Percentiles rank a stretch among this genome's conserved stretches.
Evolutionary conservation across 30 jellyfish, hydroid and myxozoan genomes (phyloP).

Genomic region (Pelagia noctiluca): DNA sequence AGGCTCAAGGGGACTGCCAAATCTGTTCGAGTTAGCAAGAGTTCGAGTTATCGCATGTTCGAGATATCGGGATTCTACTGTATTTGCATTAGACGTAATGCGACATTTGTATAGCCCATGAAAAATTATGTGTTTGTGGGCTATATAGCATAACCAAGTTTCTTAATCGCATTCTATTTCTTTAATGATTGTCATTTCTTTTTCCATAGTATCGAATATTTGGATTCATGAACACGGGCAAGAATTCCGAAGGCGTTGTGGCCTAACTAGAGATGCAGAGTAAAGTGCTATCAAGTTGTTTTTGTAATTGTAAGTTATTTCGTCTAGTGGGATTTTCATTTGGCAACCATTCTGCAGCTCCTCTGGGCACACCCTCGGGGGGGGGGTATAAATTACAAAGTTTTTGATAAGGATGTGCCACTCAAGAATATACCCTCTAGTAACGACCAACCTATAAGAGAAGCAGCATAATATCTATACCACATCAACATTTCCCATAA

Average conservation of each 20-base stretch:
- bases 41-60: neutral
- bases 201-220: constrained; percentile 75
- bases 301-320: too few species aligned
- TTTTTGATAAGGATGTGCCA: too few species aligned
- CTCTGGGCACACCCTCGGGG: too few species aligned
- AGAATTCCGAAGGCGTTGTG: constrained; percentile 88
- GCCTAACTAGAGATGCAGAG: constrained; percentile 48
- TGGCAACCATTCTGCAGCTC: too few species aligned
- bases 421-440: too few species aligned
- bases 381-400: too few species aligned
- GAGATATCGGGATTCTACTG: neutral
- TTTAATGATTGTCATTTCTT: neutral
- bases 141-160: neutral
- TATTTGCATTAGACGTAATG: neutral
- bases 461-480: too few species aligned
- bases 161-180: neutral
- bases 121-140: neutral
- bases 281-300: neutral
- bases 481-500: too few species aligned
- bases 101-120: neutral
- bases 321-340: too few species aligned
- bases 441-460: too few species aligned
- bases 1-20: too few species aligned
- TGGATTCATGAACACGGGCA: constrained; percentile 97
- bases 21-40: neutral